Conservation (phyloP, 2,113 vertebrate species). For the Siniperca knerii region DNA sequence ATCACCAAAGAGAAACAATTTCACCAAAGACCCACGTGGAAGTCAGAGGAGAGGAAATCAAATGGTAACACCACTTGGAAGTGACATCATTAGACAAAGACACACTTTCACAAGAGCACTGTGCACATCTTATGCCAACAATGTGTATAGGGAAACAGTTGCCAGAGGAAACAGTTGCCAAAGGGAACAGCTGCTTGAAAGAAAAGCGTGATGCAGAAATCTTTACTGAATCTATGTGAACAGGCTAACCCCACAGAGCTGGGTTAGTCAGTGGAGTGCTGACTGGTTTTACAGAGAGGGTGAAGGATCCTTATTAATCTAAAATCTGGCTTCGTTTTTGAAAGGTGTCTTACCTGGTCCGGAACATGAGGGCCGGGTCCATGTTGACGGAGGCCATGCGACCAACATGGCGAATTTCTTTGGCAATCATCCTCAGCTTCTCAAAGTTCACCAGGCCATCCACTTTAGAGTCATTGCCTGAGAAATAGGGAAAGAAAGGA, state of each 20-base stretch:
- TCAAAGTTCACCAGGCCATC: conserved; percentile 99
- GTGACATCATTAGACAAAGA: conserved; percentile 70
- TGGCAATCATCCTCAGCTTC: conserved; percentile 99
- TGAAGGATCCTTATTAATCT: background rate
- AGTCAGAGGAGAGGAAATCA: conserved; percentile 75
- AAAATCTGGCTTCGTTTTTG: fast-evolving
- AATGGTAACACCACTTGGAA: conserved; percentile 58
- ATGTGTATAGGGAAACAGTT: conserved; percentile 52
- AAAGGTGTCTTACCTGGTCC: conserved; percentile 87
- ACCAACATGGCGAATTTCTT: conserved; percentile 97
- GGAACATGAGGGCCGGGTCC: conserved; percentile 98
- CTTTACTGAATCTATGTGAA: conserved; percentile 52
- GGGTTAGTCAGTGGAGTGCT: conserved; percentile 48
- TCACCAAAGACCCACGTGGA: conserved; percentile 84
- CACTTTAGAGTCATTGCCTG: conserved; percentile 98
- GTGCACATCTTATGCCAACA: conserved; percentile 59
- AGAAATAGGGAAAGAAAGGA: background rate
- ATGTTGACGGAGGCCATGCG: conserved; percentile 98
- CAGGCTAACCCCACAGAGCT: conserved; percentile 45
- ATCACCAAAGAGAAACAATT: conserved; percentile 83
- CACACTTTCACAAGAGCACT: conserved; percentile 66
- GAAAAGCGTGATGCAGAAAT: conserved; percentile 67
- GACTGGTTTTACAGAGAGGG: conserved; percentile 32
- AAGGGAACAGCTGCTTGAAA: conserved; percentile 66
- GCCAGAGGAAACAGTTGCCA: conserved; percentile 56